phyloP scores from a whole-genome alignment of 2,888 invertebrate genomes.

The Conops quadrifasciatus region DNA sequence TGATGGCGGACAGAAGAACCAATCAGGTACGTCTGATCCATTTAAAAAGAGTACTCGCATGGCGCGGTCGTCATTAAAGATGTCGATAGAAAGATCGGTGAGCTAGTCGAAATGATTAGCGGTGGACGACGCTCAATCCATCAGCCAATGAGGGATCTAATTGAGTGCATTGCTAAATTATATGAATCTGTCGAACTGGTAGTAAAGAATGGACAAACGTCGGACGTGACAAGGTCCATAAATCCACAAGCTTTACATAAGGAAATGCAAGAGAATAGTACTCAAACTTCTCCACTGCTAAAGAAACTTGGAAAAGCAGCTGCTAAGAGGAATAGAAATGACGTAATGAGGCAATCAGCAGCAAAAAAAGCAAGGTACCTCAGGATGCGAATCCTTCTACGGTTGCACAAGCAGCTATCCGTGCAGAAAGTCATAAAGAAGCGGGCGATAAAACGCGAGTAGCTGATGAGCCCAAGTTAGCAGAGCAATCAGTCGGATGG shows the following conservation, averaged over 20 bases:
- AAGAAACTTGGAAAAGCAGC: not conserved
- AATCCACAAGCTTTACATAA: not conserved
- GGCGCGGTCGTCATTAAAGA: not conserved
- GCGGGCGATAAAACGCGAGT: not conserved
- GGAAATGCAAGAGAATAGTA: not conserved
- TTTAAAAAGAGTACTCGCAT: not conserved
- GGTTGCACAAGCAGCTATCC: no score
- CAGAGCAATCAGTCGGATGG: not conserved
- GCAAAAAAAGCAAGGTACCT: not conserved
- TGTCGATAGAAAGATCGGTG: not conserved
- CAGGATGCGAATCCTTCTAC: no score
- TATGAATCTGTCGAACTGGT: not conserved
- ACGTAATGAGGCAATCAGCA: not conserved
- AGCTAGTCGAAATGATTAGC: not conserved
- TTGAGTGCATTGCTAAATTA: slow-evolving; percentile 6
- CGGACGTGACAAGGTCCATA: not conserved
- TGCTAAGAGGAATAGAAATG: not conserved
- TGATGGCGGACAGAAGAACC: not conserved
- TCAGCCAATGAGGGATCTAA: slow-evolving; percentile 1
- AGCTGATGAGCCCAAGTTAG: not conserved
- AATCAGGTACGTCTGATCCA: not conserved
- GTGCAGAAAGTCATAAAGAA: not conserved
- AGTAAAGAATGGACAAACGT: not conserved
- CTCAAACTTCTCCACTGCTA: not conserved
- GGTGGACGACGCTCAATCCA: slow-evolving; percentile 12